Percentiles rank a stretch among this genome's conserved stretches.
Evolutionary conservation across 1,140 invertebrate species (phyloP).

Genomic region (Trichonephila clavata): DNA sequence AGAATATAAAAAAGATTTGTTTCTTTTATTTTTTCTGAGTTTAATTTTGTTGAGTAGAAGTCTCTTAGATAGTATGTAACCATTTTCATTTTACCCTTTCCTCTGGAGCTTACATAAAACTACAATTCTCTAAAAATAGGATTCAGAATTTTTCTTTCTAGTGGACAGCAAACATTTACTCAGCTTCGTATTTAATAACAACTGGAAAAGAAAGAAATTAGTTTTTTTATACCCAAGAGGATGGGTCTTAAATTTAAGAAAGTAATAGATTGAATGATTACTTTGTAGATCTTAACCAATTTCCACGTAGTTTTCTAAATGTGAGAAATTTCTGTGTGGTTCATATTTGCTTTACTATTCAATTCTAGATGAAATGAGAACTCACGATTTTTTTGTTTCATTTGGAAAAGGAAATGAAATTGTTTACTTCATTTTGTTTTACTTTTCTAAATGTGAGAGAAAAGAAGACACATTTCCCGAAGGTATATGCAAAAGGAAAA

Average conservation of each 20-base stretch:
- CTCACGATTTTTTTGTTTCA: no score
- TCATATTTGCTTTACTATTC: not conserved
- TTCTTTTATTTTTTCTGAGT: no score
- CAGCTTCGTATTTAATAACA: not conserved
- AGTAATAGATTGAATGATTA: not conserved
- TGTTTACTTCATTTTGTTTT: no score
- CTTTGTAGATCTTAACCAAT: not conserved
- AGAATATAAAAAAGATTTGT: no score
- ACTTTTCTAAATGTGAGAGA: no score
- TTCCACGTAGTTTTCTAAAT: not conserved
- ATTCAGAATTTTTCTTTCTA: not conserved
- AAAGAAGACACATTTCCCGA: no score
- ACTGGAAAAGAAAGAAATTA: not conserved
- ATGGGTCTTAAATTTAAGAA: no score
- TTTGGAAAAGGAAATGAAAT: no score
- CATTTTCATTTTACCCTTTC: not conserved
- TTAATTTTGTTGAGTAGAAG: no score
- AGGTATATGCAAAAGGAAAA: no score
- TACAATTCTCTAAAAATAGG: not conserved
- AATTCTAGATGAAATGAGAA: no score
- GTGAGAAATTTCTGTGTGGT: not conserved
- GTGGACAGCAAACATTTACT: not conserved
- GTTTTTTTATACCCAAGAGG: not conserved
- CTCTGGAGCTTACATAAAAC: not conserved
- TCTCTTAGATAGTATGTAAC: no score